Evolutionary conservation across 1,140 invertebrate genomes (phyloP).

Genomic region (Lordiphosa stackelbergi): DNA sequence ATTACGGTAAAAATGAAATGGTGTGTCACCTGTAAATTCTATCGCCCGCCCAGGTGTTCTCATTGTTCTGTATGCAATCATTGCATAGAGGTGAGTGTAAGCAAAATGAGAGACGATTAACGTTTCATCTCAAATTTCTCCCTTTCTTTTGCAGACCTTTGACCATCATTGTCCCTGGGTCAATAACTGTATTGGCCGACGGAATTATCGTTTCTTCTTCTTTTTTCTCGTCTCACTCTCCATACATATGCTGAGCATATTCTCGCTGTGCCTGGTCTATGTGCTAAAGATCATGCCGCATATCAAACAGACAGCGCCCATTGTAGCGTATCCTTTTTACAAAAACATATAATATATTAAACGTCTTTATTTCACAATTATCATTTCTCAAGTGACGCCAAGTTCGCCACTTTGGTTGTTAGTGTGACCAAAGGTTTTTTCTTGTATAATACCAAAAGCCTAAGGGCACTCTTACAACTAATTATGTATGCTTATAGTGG

Average conservation of each 20-base stretch:
- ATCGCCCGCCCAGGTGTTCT: conserved; percentile 97
- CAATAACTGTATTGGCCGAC: conserved; percentile 99
- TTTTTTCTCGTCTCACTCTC: conserved; percentile 97
- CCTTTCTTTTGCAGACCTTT: conserved; percentile 90
- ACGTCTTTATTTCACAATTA: too few relatives aligned
- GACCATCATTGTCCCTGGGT: conserved; percentile 99
- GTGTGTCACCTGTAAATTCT: conserved; percentile 99
- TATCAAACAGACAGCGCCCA: conserved; percentile 88
- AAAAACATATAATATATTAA: too few relatives aligned
- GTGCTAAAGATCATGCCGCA: conserved; percentile 91
- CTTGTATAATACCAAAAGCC: too few relatives aligned
- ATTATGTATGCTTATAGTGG: too few relatives aligned
- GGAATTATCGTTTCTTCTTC: conserved; percentile 99
- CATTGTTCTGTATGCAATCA: conserved; percentile 99
- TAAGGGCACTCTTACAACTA: too few relatives aligned
- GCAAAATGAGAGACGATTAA: too few relatives aligned
- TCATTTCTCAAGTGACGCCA: too few relatives aligned
- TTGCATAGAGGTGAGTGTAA: conserved; percentile 93
- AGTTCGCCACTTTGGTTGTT: too few relatives aligned
- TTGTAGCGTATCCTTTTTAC: conserved; percentile 89
- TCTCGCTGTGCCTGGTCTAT: conserved; percentile 93
- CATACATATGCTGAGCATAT: conserved; percentile 98
- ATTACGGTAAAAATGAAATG: conserved; percentile 99
- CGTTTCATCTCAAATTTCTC: not conserved
- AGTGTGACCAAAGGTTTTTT: too few relatives aligned